Conservation (phyloP, 2,888 invertebrate genomes). For the Drosophila nigricruria region DNA sequence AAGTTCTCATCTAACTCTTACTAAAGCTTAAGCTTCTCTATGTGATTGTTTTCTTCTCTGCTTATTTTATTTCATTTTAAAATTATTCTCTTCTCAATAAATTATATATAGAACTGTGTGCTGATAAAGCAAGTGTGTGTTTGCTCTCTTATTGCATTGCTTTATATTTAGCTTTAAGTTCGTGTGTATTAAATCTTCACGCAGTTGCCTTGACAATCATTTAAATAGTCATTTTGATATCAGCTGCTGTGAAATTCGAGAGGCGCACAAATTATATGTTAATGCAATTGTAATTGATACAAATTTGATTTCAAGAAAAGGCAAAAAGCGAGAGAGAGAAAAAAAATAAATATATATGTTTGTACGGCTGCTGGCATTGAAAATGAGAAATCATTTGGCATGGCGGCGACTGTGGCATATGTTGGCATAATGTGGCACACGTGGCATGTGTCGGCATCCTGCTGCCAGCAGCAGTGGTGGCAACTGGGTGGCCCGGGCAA, state of each 20-base stretch:
- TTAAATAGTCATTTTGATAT: slow-evolving; percentile 56
- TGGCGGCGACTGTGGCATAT: slow-evolving; percentile 50
- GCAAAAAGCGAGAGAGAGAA: slow-evolving; percentile 24
- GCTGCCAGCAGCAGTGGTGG: slow-evolving; percentile 54
- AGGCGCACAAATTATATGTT: slow-evolving; percentile 75
- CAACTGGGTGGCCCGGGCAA: slow-evolving; percentile 24
- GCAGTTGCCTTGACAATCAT: slow-evolving; percentile 23
- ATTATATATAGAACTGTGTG: background rate
- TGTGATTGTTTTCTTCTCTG: too few species aligned
- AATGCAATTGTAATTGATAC: slow-evolving; percentile 83
- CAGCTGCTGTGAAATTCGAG: slow-evolving; percentile 56
- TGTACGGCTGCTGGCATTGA: slow-evolving; percentile 48
- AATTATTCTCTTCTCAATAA: background rate
- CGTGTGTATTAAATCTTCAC: slow-evolving; percentile 19
- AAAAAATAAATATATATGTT: slow-evolving; percentile 52
- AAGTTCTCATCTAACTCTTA: too few species aligned
- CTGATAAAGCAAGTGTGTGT: background rate
- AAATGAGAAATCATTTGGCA: slow-evolving; percentile 77
- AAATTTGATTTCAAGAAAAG: slow-evolving; percentile 74
- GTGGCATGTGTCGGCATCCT: slow-evolving; percentile 34
- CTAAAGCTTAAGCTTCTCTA: too few species aligned
- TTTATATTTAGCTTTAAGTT: background rate
- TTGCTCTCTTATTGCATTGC: background rate
- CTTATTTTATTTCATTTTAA: background rate
- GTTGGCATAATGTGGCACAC: slow-evolving; percentile 66